Evolutionary conservation across 2,888 invertebrate genomes (phyloP).

Genomic region (Fragum whitleyi): DNA sequence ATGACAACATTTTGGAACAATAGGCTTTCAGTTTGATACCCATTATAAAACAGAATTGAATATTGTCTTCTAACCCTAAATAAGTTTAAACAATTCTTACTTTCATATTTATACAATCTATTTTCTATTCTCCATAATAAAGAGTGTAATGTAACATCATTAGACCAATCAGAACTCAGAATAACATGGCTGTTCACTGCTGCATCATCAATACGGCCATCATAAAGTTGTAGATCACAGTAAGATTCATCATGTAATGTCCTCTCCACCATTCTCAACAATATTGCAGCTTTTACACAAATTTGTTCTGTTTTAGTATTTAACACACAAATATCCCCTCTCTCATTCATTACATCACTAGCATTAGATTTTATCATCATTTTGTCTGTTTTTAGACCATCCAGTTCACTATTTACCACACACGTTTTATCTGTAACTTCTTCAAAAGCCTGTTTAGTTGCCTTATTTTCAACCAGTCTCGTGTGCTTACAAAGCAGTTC

Average conservation of each 20-base stretch:
- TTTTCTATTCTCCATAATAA: conserved; percentile 46
- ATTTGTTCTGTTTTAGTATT: background rate
- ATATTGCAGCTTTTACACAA: background rate
- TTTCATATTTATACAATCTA: conserved; percentile 26
- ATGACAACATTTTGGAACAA: too few relatives aligned
- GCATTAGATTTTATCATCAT: background rate
- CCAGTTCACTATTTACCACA: background rate
- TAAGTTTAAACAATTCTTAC: too few relatives aligned
- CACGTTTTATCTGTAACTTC: background rate
- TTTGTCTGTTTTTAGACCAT: background rate
- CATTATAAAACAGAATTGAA: too few relatives aligned
- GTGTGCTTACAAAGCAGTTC: background rate
- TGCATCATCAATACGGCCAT: background rate
- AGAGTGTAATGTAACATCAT: conserved; percentile 38
- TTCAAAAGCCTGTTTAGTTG: background rate
- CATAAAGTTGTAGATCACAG: background rate
- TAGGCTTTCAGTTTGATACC: too few relatives aligned
- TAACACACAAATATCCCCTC: background rate
- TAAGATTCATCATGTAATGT: background rate
- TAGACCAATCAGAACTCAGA: conserved; percentile 22
- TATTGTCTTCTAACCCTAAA: too few relatives aligned
- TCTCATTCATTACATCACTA: background rate
- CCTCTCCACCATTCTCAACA: conserved; percentile 10
- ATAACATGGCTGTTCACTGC: background rate
- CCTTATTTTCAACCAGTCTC: background rate